A percentile compares a stretch with the other conserved stretches of the same genome.
Evolutionary conservation across 1,140 invertebrate genomes (phyloP).

Genomic region (Drosophila albomicans): DNA sequence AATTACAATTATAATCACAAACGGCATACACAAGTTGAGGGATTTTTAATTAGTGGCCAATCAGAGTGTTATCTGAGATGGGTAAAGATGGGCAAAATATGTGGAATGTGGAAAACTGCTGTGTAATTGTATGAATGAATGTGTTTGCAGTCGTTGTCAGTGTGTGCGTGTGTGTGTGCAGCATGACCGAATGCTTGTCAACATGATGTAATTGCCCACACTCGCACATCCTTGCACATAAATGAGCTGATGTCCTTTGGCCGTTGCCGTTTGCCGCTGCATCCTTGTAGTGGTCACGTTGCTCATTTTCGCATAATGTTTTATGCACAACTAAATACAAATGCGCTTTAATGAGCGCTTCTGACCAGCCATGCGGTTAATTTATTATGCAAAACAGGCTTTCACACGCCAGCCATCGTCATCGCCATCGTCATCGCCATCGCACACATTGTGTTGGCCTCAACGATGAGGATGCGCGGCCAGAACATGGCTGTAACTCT

Average conservation of each 20-base stretch:
- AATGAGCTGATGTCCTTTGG: conserved; percentile 11
- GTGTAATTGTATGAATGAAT: conserved; percentile 2
- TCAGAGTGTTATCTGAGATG: background rate
- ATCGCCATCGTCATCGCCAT: background rate
- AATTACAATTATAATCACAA: conserved; percentile 23
- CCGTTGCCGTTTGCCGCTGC: background rate
- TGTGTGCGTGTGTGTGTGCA: background rate
- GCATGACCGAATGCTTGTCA: conserved; percentile 33
- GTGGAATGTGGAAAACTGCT: background rate
- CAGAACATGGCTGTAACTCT: conserved; percentile 13
- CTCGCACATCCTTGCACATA: background rate
- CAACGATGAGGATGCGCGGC: background rate
- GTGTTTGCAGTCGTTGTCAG: conserved; percentile 5
- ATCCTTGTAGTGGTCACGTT: conserved; percentile 65
- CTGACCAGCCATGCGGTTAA: conserved; percentile 69
- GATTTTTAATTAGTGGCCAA: conserved; percentile 31
- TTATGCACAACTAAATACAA: conserved; percentile 82
- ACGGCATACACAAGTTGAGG: background rate
- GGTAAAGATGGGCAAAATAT: background rate
- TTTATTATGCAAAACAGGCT: conserved; percentile 78
- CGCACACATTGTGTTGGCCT: conserved; percentile 52
- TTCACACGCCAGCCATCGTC: conserved; percentile 33
- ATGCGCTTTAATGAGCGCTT: conserved; percentile 76
- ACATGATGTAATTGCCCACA: conserved; percentile 30
- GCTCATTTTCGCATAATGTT: conserved; percentile 80